These are phyloP conservation scores for Calameuta idolon DNA, from an alignment of 2,888 invertebrate species.

Conservation along the genomic window DNA sequence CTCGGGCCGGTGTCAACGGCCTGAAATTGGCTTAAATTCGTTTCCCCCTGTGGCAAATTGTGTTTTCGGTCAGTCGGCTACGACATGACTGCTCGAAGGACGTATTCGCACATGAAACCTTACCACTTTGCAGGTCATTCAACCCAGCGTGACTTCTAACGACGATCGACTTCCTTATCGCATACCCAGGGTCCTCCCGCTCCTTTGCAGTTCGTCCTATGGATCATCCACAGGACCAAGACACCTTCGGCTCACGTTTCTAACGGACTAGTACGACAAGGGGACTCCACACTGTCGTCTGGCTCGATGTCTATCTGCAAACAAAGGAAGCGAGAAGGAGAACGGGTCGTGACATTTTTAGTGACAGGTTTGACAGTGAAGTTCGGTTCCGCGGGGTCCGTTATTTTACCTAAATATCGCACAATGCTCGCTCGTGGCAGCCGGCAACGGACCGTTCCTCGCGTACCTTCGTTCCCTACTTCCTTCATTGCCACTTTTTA, in stretches of 20 bases:
- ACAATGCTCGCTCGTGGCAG: background rate
- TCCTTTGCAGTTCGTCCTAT: background rate
- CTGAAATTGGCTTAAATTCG: slow-evolving; percentile 10
- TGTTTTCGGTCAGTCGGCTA: slow-evolving; percentile 58
- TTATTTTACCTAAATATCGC: slow-evolving; percentile 31
- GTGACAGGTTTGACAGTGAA: slow-evolving; percentile 12
- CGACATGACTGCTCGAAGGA: slow-evolving; percentile 43
- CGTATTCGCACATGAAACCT: slow-evolving; percentile 44
- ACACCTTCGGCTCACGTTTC: background rate
- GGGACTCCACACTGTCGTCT: background rate
- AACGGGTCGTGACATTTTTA: slow-evolving; percentile 24
- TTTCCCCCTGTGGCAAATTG: slow-evolving; percentile 28
- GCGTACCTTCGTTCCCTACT: too few relatives aligned
- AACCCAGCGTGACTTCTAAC: slow-evolving; percentile 33
- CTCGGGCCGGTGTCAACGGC: background rate
- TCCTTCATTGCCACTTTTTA: too few relatives aligned
- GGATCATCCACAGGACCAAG: background rate
- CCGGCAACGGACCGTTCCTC: too few relatives aligned
- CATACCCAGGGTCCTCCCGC: background rate
- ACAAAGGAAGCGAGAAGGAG: slow-evolving; percentile 7
- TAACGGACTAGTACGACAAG: background rate
- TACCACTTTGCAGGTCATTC: slow-evolving; percentile 62
- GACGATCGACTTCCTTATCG: background rate
- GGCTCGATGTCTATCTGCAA: slow-evolving; percentile 6
- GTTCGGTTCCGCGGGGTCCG: slow-evolving; percentile 11